Percentiles rank a stretch among this genome's conserved stretches.
These are phyloP conservation scores for Arrhamphus sclerolepis DNA, from an alignment of 2,797 vertebrate species.

Conservation along the genomic window DNA sequence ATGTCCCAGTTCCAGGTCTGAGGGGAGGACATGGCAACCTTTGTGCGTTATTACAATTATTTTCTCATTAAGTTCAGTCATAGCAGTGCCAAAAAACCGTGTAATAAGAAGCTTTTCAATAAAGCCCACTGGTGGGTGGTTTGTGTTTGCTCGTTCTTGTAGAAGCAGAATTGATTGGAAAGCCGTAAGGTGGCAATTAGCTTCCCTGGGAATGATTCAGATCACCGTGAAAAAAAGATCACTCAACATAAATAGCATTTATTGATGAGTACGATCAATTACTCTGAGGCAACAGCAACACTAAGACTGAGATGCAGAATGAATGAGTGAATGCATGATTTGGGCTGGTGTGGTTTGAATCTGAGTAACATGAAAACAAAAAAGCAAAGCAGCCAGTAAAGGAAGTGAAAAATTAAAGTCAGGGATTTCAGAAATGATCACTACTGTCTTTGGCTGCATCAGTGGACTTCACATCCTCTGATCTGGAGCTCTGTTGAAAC, in stretches of 20 bases:
- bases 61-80: slow-evolving; percentile 59
- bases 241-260: slow-evolving; percentile 59
- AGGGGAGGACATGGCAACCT: slow-evolving; percentile 41
- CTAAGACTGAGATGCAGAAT: slow-evolving; percentile 26
- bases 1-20: slow-evolving; percentile 30
- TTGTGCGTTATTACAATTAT: slow-evolving; percentile 57
- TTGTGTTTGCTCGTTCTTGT: slow-evolving; percentile 62
- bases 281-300: slow-evolving; percentile 40
- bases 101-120: slow-evolving; percentile 61
- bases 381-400: slow-evolving; percentile 15
- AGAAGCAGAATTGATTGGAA: slow-evolving; percentile 70
- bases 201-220: slow-evolving; percentile 52
- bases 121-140: slow-evolving; percentile 27
- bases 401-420: neutral
- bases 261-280: slow-evolving; percentile 62
- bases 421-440: slow-evolving; percentile 67
- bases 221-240: slow-evolving; percentile 60
- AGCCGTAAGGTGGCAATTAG: slow-evolving; percentile 62
- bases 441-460: slow-evolving; percentile 50
- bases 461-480: slow-evolving; percentile 64
- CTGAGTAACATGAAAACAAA: neutral
- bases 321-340: slow-evolving; percentile 4
- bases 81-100: slow-evolving; percentile 41
- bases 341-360: slow-evolving; percentile 16
- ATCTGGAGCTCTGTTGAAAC: slow-evolving; percentile 70